Evolutionary conservation across 1,140 invertebrate species (phyloP).

Genomic region (Leptinotarsa lineolata): DNA sequence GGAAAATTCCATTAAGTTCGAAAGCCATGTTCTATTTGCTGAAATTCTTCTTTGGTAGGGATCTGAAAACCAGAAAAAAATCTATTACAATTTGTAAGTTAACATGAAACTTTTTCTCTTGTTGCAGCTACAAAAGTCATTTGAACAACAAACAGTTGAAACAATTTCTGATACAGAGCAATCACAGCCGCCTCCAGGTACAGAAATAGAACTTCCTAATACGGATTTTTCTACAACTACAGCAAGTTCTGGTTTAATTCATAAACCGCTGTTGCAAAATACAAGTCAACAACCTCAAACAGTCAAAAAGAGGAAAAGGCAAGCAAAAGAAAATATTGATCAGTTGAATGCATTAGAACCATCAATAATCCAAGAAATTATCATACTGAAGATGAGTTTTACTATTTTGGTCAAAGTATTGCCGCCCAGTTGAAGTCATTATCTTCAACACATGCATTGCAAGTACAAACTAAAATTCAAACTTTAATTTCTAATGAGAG

Average conservation of each 20-base stretch:
- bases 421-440: neutral
- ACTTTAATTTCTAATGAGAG: too few relatives aligned
- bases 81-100: neutral
- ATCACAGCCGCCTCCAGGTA: neutral
- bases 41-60: constrained; percentile 1
- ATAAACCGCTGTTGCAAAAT: neutral
- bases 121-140: too few relatives aligned
- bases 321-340: neutral
- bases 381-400: neutral
- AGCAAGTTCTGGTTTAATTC: neutral
- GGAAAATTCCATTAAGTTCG: constrained; percentile 27
- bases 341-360: neutral
- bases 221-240: neutral
- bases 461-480: too few relatives aligned
- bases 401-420: neutral
- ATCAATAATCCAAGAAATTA: constrained; percentile 1
- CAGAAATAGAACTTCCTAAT: neutral
- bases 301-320: neutral
- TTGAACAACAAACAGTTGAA: neutral
- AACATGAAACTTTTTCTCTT: neutral
- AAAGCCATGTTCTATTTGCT: neutral
- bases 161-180: neutral
- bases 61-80: neutral
- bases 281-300: too few relatives aligned
- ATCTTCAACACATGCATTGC: neutral